Percentiles rank a stretch among this genome's conserved stretches.
Evolutionary conservation across 2,113 vertebrate species (phyloP).

Genomic region (Chunga burmeisteri): DNA sequence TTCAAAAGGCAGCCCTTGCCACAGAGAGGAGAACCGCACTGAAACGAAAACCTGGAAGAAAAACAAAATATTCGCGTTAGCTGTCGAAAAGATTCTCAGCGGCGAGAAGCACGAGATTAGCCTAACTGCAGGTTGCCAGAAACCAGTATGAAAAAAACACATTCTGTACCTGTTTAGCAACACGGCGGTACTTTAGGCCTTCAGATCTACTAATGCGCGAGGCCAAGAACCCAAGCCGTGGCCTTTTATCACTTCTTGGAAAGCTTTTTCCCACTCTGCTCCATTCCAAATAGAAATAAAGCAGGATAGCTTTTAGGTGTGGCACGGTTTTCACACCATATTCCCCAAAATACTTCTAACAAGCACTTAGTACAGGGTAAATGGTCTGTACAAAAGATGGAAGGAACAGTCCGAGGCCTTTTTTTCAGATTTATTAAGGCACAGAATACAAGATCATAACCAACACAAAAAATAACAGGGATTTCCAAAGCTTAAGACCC

Average conservation of each 20-base stretch:
- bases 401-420: not conserved
- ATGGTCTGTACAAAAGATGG: not conserved
- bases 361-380: not conserved
- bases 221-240: not conserved
- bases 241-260: not conserved
- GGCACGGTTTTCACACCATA: not conserved
- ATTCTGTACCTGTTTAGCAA: not conserved
- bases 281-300: not conserved
- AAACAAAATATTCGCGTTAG: not conserved
- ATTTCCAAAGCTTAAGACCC: not conserved
- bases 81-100: not conserved
- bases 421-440: not conserved
- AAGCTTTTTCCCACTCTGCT: not conserved
- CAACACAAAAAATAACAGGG: accelerated
- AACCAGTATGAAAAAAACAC: not conserved
- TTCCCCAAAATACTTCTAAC: not conserved
- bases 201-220: not conserved
- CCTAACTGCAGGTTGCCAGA: not conserved
- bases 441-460: accelerated
- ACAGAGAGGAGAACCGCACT: not conserved
- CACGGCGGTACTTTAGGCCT: not conserved
- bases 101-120: not conserved
- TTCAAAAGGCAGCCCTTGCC: not conserved
- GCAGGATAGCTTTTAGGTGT: not conserved
- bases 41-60: not conserved